Evolutionary conservation across 2,113 vertebrate genomes (phyloP), one percentile per base, ranked within the genome.

Genomic region (Campylomormyrus tamandua): DNA sequence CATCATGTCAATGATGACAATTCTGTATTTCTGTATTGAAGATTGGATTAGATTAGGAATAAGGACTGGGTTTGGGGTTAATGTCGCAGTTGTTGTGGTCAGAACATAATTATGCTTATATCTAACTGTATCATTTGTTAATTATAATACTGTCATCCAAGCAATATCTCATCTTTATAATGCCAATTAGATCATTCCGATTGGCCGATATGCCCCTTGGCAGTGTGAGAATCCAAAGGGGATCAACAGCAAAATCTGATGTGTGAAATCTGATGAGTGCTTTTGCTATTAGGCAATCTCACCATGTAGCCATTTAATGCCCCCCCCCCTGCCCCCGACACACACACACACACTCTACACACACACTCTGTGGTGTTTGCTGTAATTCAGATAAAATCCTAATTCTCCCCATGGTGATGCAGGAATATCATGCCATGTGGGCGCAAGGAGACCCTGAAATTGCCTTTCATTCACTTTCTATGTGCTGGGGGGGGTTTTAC

Each of bases 401-500:
- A 27, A 53, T 83, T 50, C 62, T 91, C 24, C 70, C 89, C 77
- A 84, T 46, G n/a, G 85, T 24, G 74, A 52, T 58, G 56, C 27
- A 88, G 86, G 74, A 77, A 56, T 84, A 83, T 87, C 58, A 7
- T 3, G 24, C 85, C 58, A 27, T 87, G 58, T 86, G 39, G 56
- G 46, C 15, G 7, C 87, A 50, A 87, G 85, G 62, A 15, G 7
- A 77, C 80, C 58, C 85, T 46, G 66, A 87, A 86, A 88, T 88
- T 84, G 45, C 19, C 50, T 39, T 86, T 91, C 66, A 42, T 77
- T 46, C 46, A 35, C 84, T 58, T 42, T 83, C 90, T n/a, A 15
- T 90, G 91, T 91, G 88, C 91, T 83, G 93, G 91, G 91, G 89
- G 92, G 90, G 74, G 52, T 31, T 15, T 15, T 77, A 52, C 50